Evolutionary conservation across 2,113 vertebrate genomes (phyloP).

Genomic region (Hydrochoerus hydrochaeris): DNA sequence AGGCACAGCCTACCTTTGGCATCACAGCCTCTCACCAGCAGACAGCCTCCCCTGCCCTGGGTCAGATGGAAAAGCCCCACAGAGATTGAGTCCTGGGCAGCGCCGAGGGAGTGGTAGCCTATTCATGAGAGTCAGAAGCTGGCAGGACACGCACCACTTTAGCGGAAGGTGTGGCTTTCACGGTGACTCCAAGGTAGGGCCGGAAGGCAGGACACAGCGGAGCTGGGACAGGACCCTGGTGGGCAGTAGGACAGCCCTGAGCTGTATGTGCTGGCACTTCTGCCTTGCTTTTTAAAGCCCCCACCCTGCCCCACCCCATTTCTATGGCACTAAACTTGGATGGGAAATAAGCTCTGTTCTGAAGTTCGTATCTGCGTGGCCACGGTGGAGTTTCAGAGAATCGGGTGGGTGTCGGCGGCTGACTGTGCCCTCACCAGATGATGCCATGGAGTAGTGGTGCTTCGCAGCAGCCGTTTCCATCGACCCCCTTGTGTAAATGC

Average conservation of each 20-base stretch:
- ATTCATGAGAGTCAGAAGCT: background rate
- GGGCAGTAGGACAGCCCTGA: background rate
- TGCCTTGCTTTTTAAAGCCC: background rate
- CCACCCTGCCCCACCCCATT: accelerated
- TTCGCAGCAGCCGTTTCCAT: background rate
- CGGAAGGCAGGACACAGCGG: background rate
- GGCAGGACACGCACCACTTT: background rate
- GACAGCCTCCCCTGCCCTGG: background rate
- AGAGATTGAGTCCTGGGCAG: background rate
- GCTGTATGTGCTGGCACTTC: background rate
- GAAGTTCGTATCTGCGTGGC: background rate
- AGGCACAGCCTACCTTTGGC: background rate
- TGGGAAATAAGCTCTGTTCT: background rate
- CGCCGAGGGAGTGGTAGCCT: accelerated
- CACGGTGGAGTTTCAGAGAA: background rate
- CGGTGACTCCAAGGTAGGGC: accelerated
- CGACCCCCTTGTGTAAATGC: background rate
- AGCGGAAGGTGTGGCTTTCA: accelerated
- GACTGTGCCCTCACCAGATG: background rate
- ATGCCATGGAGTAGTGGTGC: background rate
- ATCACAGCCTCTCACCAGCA: background rate
- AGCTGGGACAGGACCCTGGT: background rate
- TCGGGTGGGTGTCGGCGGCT: accelerated
- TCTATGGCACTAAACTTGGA: background rate
- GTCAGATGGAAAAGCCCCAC: accelerated